These are phyloP conservation scores for Sigmodon hispidus DNA, from an alignment of 2,113 vertebrate genomes.

Conservation along the genomic window DNA sequence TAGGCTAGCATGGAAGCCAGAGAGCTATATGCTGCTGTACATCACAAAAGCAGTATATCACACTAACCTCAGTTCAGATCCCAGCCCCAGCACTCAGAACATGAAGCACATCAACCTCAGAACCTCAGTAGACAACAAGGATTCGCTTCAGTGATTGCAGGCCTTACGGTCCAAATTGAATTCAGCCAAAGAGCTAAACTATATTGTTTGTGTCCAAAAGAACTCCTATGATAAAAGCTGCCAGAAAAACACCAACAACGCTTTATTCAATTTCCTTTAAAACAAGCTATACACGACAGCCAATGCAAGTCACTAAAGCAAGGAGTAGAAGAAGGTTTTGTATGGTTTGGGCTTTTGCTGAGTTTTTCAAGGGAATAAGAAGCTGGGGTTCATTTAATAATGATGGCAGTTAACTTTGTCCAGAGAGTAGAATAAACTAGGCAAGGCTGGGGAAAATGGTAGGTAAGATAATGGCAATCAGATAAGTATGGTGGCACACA, in stretches of 20 bases:
- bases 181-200: neutral
- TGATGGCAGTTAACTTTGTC: no score
- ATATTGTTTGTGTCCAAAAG: neutral
- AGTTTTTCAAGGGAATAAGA: neutral
- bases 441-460: no score
- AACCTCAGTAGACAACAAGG: neutral
- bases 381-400: no score
- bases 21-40: neutral
- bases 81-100: neutral
- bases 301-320: neutral
- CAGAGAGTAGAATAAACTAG: no score
- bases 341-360: neutral
- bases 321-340: neutral
- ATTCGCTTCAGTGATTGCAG: neutral
- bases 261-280: neutral
- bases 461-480: neutral
- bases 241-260: neutral
- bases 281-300: neutral
- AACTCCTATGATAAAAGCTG: neutral
- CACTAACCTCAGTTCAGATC: neutral
- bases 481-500: neutral
- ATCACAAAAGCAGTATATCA: no score
- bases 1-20: neutral
- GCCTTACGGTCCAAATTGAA: neutral
- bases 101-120: neutral